These are phyloP conservation scores for Dinothrombium tinctorium DNA, from an alignment of 1,140 invertebrate genomes.

Conservation along the genomic window DNA sequence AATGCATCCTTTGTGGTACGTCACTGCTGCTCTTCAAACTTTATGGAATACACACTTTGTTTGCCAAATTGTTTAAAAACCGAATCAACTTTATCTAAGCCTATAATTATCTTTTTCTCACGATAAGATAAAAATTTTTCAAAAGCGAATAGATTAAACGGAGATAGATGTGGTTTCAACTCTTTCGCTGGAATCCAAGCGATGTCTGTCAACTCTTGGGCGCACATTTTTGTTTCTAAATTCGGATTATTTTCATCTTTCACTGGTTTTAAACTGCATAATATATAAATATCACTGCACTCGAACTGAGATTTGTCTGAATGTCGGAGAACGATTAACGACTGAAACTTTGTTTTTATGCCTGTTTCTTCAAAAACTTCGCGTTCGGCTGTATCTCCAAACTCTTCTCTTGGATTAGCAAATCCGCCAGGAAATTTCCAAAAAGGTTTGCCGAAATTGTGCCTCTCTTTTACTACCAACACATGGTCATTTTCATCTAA, in stretches of 20 bases:
- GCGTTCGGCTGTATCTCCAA: slow-evolving; percentile 45
- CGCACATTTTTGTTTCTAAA: slow-evolving; percentile 22
- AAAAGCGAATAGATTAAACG: slow-evolving; percentile 4
- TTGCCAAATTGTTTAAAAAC: no score
- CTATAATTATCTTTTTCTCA: no score
- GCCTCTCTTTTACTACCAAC: slow-evolving; percentile 50
- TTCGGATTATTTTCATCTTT: slow-evolving; percentile 17
- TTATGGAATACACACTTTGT: no score
- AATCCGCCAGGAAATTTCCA: slow-evolving; percentile 85
- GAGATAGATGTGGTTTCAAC: neutral
- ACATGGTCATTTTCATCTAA: slow-evolving; percentile 46
- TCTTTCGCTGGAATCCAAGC: slow-evolving; percentile 36
- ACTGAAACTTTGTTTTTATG: slow-evolving; percentile 43
- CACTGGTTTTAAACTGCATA: slow-evolving; percentile 40
- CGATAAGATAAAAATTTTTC: slow-evolving; percentile 4
- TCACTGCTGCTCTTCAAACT: no score
- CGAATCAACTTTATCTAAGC: no score
- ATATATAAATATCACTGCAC: slow-evolving; percentile 61
- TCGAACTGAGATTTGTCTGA: slow-evolving; percentile 34
- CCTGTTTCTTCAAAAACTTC: slow-evolving; percentile 78
- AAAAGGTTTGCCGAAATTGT: slow-evolving; percentile 7
- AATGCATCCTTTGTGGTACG: no score
- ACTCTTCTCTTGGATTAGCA: slow-evolving; percentile 61
- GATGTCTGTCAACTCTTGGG: slow-evolving; percentile 44
- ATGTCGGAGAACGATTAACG: slow-evolving; percentile 50